Conservation (phyloP, 1,140 invertebrate genomes). For the Cecropterus lyciades region DNA sequence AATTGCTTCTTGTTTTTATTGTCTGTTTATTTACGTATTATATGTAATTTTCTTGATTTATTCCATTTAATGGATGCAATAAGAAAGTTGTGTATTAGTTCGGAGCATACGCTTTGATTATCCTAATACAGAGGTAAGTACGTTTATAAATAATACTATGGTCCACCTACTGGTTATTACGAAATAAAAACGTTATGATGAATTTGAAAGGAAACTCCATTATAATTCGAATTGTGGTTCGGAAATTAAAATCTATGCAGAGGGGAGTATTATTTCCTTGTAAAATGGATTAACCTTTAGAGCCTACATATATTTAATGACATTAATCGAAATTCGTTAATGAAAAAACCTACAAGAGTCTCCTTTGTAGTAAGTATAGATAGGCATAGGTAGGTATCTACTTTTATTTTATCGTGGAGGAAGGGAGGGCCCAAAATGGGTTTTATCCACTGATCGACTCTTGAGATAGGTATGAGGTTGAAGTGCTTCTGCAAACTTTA, state of each 20-base stretch:
- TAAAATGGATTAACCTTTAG: background rate
- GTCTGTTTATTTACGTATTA: slow-evolving; percentile 3
- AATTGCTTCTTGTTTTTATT: slow-evolving; percentile 14
- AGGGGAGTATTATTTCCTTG: too few relatives aligned
- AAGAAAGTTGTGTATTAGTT: background rate
- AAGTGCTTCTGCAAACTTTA: slow-evolving; percentile 54
- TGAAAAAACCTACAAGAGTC: background rate
- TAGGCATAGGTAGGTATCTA: background rate
- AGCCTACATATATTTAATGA: too few relatives aligned
- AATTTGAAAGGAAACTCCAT: too few relatives aligned
- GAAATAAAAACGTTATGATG: too few relatives aligned
- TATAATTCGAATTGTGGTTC: too few relatives aligned
- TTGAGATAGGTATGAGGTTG: slow-evolving; percentile 52
- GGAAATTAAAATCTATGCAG: too few relatives aligned
- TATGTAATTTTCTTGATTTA: background rate
- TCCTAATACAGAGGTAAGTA: too few relatives aligned
- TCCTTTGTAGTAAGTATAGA: background rate
- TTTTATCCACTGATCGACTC: slow-evolving; percentile 52
- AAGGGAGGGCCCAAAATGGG: slow-evolving; percentile 50
- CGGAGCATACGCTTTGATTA: background rate
- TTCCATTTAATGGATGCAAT: background rate
- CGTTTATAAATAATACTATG: too few relatives aligned
- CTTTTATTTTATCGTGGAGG: slow-evolving; percentile 44
- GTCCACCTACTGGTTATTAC: too few relatives aligned
- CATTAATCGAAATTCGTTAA: background rate